Evolutionary conservation across 1,140 invertebrate species (phyloP), one percentile per base, ranked within the genome.

Genomic region (Drosophila ohnishii): DNA sequence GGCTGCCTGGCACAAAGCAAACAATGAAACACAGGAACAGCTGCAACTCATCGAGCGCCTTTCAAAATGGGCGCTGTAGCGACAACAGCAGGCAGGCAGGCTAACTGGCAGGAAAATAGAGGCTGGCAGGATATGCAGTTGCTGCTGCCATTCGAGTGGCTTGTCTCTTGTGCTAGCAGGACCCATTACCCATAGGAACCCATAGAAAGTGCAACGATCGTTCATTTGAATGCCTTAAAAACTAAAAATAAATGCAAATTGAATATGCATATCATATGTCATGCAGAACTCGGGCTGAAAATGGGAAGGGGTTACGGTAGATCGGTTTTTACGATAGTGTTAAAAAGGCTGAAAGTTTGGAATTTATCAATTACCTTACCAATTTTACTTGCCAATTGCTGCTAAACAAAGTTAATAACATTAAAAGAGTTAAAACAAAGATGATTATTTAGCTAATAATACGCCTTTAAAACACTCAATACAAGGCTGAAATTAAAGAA

Each of bases 41-140:
- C 84, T 87, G 84, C 84, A 84, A 84, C 69, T 78, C 71, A 80
- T 63, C 51, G 74, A 84, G 77, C 80, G 77, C 77, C 81, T 88
- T 61, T 40, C 37, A 59, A 56, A 88, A 88, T 89, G 75, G 75
- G 63, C 48, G 64, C 47, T 63, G 75, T 42, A 66, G 34, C 82
- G 37, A 45, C 59, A 61, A 44, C 70, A 67, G 53, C 58, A 69
- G 72, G 65, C 67, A 50, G 37, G 37, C 72, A n/a, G 55, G 28
- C 42, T 45, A 64, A 53, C 47, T 60, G 60, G 65, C 42, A 48
- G 55, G 42, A 65, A 61, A 65, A 62, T 79, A 77, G 53, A 81
- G 78, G 73, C 78, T 81, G 81, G 69, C 81, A 84, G 81, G 81
- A 84, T 84, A 84, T 84, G 81, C 79, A 74, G 53, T 59, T 61